phyloP scores from a whole-genome alignment of 2,888 invertebrate species.

The Ormyrus thymus region DNA sequence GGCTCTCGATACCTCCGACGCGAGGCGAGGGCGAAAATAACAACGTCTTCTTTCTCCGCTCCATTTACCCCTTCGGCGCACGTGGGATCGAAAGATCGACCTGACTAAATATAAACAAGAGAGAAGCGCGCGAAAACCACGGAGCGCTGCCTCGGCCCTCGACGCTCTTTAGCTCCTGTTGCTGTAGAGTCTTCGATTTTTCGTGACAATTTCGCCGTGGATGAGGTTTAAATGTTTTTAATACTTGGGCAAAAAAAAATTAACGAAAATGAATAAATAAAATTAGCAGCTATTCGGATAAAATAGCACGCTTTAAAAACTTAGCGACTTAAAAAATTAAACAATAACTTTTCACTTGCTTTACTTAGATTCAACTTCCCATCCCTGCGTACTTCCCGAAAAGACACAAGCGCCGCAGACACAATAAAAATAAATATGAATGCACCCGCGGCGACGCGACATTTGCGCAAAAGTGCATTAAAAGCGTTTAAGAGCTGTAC shows the following conservation, averaged over 20 bases:
- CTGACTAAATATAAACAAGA: conserved; percentile 68
- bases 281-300: no score
- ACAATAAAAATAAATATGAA: conserved; percentile 32
- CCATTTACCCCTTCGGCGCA: conserved; percentile 57
- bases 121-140: conserved; percentile 19
- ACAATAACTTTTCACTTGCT: no score
- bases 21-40: conserved; percentile 65
- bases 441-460: conserved; percentile 9
- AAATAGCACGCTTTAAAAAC: no score
- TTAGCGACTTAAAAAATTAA: no score
- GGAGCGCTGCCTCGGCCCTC: conserved; percentile 2
- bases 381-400: background rate
- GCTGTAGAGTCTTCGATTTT: no score
- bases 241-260: no score
- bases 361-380: background rate
- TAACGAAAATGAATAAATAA: no score
- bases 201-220: no score
- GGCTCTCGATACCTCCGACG: conserved; percentile 9
- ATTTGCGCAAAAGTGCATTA: conserved; percentile 18
- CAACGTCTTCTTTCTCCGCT: conserved; percentile 60
- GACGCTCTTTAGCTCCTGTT: no score
- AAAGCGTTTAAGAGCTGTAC: conserved; percentile 5
- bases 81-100: conserved; percentile 66
- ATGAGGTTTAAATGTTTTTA: no score
- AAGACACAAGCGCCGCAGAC: background rate